A percentile compares a stretch with the other conserved stretches of the same genome.
Evolutionary conservation across 2,888 invertebrate genomes (phyloP).

Genomic region (Orchesellides sinensis): DNA sequence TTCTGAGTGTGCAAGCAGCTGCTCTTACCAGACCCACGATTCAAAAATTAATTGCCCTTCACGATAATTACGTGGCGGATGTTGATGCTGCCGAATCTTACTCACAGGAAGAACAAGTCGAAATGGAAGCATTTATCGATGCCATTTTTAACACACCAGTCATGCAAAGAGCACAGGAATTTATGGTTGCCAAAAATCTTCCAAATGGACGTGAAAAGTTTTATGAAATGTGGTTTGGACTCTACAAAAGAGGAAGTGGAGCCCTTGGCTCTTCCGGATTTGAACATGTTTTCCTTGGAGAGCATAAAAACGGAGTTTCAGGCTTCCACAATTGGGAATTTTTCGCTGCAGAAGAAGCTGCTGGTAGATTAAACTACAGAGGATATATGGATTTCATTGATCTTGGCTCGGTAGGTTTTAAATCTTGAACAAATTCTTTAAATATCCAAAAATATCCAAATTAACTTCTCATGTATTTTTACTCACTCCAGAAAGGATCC

Average conservation of each 20-base stretch:
- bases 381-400: constrained; percentile 86
- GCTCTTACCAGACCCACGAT: constrained; percentile 85
- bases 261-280: constrained; percentile 92
- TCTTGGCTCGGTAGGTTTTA: constrained; percentile 64
- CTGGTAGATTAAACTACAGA: constrained; percentile 83
- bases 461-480: background rate
- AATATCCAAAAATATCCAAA: background rate
- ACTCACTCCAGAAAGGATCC: constrained; percentile 66
- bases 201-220: constrained; percentile 58
- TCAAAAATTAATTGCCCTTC: constrained; percentile 83
- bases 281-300: constrained; percentile 94
- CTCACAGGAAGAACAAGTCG: constrained; percentile 83
- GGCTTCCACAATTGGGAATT: constrained; percentile 96
- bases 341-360: constrained; percentile 86
- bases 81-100: constrained; percentile 86
- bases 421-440: too few relatives aligned
- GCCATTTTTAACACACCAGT: constrained; percentile 86
- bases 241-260: constrained; percentile 86
- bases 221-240: constrained; percentile 77
- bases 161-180: constrained; percentile 85
- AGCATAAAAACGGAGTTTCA: constrained; percentile 86
- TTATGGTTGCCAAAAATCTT: constrained; percentile 75
- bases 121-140: constrained; percentile 88
- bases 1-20: constrained; percentile 82
- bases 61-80: constrained; percentile 91